Conservation (phyloP, 2,797 vertebrate genomes). For the Manis crassicaudata region DNA sequence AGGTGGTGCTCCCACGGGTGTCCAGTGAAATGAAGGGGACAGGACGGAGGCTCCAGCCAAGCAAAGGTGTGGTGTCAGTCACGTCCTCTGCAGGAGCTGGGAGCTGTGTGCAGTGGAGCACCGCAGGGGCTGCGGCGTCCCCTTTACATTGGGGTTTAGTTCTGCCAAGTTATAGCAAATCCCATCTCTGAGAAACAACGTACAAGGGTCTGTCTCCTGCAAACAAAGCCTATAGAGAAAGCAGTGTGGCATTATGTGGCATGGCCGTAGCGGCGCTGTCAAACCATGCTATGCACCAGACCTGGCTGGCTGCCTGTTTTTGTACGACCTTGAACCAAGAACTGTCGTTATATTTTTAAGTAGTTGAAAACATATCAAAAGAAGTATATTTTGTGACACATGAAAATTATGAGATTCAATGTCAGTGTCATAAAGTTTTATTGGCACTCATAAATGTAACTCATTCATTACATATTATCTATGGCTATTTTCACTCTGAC, state of each 20-base stretch:
- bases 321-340: neutral
- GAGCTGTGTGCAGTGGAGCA: fast-evolving
- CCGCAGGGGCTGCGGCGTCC: no score
- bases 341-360: neutral
- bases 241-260: neutral
- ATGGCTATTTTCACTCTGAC: neutral
- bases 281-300: neutral
- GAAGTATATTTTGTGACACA: neutral
- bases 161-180: neutral
- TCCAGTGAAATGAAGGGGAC: neutral
- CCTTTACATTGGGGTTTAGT: neutral
- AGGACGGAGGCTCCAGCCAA: neutral
- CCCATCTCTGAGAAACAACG: neutral
- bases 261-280: neutral
- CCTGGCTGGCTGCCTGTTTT: neutral
- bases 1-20: neutral
- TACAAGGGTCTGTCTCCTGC: neutral
- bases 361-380: neutral
- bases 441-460: neutral
- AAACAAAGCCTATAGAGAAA: neutral
- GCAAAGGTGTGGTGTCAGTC: neutral
- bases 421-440: neutral
- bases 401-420: neutral
- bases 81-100: neutral
- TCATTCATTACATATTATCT: neutral